Evolutionary conservation across 2,888 invertebrate genomes (phyloP).

Genomic region (Limnephilus rhombicus): DNA sequence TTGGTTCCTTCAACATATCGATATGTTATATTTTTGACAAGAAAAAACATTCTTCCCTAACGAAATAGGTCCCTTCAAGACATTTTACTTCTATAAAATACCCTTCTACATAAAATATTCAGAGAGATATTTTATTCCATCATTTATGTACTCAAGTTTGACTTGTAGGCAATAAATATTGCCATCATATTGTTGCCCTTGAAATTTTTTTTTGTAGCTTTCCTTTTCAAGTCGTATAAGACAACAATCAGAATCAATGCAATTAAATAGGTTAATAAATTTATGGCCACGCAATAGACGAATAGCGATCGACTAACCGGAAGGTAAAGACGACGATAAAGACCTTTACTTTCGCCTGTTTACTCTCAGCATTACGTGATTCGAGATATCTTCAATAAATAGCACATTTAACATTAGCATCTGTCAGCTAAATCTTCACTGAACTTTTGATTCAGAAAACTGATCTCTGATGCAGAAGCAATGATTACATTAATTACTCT

Average conservation of each 20-base stretch:
- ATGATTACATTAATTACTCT: background rate
- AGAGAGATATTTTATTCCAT: too few species aligned
- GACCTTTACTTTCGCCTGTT: background rate
- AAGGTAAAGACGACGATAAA: background rate
- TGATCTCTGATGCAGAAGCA: background rate
- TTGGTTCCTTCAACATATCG: background rate
- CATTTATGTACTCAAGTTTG: background rate
- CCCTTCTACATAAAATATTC: background rate
- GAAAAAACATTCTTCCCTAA: too few species aligned
- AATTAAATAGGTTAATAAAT: conserved; percentile 9
- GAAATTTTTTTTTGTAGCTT: background rate
- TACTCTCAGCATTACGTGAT: background rate
- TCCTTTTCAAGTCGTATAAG: background rate
- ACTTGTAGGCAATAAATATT: background rate
- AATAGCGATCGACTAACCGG: background rate
- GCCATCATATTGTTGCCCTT: background rate
- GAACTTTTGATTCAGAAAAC: background rate
- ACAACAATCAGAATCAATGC: background rate
- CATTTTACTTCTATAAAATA: too few species aligned
- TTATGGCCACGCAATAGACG: background rate
- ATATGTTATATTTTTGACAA: too few species aligned
- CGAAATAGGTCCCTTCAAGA: too few species aligned
- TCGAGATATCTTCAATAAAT: background rate
- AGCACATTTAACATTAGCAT: background rate
- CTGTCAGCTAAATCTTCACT: background rate